Conservation (phyloP, 2,113 vertebrate genomes). For the Anseranas semipalmata region DNA sequence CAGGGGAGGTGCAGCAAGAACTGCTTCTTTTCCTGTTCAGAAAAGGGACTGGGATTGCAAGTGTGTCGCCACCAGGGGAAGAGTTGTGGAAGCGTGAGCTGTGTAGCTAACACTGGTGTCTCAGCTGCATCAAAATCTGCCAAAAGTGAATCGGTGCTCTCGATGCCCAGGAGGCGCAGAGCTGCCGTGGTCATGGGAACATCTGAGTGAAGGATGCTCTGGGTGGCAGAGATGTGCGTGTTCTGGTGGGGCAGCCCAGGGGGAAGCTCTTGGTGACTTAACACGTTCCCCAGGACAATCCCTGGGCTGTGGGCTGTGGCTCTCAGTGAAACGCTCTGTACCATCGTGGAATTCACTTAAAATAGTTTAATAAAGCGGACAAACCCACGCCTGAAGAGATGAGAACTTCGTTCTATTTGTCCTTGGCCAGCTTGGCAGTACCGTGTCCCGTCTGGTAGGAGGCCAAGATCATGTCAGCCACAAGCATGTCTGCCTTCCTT, state of each 20-base stretch:
- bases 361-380: slow-evolving; percentile 4
- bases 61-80: neutral
- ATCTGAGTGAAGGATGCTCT: neutral
- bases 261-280: neutral
- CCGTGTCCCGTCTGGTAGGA: neutral
- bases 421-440: slow-evolving; percentile 51
- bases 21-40: fast-evolving
- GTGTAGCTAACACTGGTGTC: neutral
- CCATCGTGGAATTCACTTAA: neutral
- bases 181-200: neutral
- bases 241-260: neutral
- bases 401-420: slow-evolving; percentile 12
- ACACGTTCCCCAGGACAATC: neutral
- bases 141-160: fast-evolving
- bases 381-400: neutral
- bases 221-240: neutral
- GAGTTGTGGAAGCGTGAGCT: neutral
- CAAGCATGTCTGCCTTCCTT: neutral
- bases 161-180: neutral
- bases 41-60: neutral
- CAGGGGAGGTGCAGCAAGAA: neutral
- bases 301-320: neutral
- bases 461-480: slow-evolving; percentile 36
- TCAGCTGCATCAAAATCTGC: neutral
- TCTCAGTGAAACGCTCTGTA: neutral